Evolutionary conservation across 2,113 vertebrate species (phyloP), one percentile per base, ranked within the genome.

Genomic region (Amblyopsis rosae): DNA sequence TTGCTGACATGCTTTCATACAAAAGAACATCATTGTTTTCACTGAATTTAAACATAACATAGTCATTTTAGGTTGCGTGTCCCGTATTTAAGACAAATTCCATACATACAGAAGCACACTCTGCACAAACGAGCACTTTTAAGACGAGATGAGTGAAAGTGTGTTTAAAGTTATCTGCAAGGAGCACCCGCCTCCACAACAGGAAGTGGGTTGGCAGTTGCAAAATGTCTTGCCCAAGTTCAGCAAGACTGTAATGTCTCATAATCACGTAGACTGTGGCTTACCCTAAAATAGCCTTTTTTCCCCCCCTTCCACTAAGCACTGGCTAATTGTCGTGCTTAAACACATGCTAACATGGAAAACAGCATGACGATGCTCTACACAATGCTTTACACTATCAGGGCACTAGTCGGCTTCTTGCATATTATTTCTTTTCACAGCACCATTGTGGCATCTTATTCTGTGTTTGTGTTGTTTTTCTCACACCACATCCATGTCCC

Each of bases 181-280:
- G 67, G 32, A 66, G 46, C 66, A 15, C 9, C 54, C 56, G 50
- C 75, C 73, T 71, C 77, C 73, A 63, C 84, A 84, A 91, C 86
- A 91, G 90, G 91, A 93, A 92, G 84, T 83, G 71, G 48, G 58
- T 75, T 72, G 64, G 62, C 71, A 59, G 76, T 86, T 83, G 69
- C 72, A 85, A 82, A 90, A 88, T 86, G 84, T 89, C 81, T 89
- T 45, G 9, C 17, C 15, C 50, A 59, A 71, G 57, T 67, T 48
- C 74, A 77, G 17, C 69, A 7, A 76, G 58, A 57, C 59, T 45
- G n/a, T 3, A 67, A 17, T 55, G 17, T 80, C 59, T 60, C 50
- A 65, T 48, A 69, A 54, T 75, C 70, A 61, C 59, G 61, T 17
- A 35, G 32, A 10, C 69, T 59, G 17, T 56, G 80, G 55, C 62